Evolutionary conservation across 2,113 vertebrate genomes (phyloP).

Genomic region (Coptodon rendalli): DNA sequence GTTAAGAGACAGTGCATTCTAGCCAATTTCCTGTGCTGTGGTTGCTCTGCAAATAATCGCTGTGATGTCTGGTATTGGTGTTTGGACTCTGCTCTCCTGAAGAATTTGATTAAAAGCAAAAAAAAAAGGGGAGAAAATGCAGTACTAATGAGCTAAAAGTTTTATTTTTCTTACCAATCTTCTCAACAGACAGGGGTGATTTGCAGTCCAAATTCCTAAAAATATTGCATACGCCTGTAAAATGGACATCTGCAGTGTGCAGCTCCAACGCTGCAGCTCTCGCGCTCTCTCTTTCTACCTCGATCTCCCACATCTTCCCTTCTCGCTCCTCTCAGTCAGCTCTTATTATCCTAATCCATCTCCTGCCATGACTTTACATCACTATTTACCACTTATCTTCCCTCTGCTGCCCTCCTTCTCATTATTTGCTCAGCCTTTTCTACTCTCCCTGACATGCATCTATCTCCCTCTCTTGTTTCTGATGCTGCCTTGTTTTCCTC

Average conservation of each 20-base stretch:
- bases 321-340: conserved; percentile 38
- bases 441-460: conserved; percentile 47
- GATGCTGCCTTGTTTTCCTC: conserved; percentile 37
- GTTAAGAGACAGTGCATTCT: background rate
- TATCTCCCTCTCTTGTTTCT: background rate
- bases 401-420: conserved; percentile 38
- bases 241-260: background rate
- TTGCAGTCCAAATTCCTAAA: background rate
- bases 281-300: conserved; percentile 7
- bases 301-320: conserved; percentile 1
- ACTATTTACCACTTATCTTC: conserved; percentile 60
- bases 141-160: background rate
- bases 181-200: background rate
- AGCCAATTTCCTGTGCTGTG: conserved; percentile 29
- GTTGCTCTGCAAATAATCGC: conserved; percentile 5
- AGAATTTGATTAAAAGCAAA: background rate
- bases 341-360: conserved; percentile 58
- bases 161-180: background rate
- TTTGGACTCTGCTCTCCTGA: background rate
- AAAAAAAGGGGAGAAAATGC: background rate
- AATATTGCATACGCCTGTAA: background rate
- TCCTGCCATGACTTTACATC: conserved; percentile 61
- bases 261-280: background rate
- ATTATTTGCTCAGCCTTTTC: conserved; percentile 48
- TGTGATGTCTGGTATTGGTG: background rate